Percentiles rank a stretch among this genome's conserved stretches.
These are phyloP conservation scores for Pangasius mekongensis DNA, from an alignment of 2,797 vertebrate species.

Conservation along the genomic window DNA sequence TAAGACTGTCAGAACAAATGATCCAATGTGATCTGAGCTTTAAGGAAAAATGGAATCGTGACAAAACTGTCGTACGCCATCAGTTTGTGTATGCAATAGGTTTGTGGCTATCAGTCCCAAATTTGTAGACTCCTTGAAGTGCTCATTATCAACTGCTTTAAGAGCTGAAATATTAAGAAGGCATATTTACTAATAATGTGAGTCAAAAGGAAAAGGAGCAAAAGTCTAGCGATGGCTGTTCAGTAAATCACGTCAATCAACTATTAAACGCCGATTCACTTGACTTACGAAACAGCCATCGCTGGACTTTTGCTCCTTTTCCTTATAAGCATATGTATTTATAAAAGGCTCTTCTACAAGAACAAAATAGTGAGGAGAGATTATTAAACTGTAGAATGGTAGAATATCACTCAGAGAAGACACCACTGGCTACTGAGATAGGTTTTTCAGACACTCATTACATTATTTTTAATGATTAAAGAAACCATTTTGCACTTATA, in stretches of 20 bases:
- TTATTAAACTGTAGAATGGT: not conserved
- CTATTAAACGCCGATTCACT: not conserved
- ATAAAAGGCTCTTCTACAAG: not conserved
- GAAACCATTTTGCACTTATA: not conserved
- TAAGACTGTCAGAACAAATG: not conserved
- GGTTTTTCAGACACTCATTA: not conserved
- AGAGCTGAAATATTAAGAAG: not conserved
- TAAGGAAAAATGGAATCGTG: not conserved
- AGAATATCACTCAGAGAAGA: not conserved
- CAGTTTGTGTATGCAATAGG: not conserved
- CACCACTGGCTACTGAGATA: not conserved
- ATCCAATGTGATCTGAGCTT: not conserved
- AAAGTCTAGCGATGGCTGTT: too few relatives aligned
- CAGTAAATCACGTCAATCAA: too few relatives aligned
- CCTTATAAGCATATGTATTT: not conserved
- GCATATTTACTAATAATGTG: not conserved
- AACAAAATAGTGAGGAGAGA: not conserved
- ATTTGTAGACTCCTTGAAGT: not conserved
- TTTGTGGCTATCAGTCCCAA: not conserved
- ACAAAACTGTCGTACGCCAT: not conserved
- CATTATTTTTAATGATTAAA: not conserved
- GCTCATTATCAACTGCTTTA: not conserved
- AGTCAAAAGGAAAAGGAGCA: too few relatives aligned
- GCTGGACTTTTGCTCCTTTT: not conserved
- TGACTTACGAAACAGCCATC: not conserved